Evolutionary conservation across 2,113 vertebrate species (phyloP).

Genomic region (Diadophis punctatus): DNA sequence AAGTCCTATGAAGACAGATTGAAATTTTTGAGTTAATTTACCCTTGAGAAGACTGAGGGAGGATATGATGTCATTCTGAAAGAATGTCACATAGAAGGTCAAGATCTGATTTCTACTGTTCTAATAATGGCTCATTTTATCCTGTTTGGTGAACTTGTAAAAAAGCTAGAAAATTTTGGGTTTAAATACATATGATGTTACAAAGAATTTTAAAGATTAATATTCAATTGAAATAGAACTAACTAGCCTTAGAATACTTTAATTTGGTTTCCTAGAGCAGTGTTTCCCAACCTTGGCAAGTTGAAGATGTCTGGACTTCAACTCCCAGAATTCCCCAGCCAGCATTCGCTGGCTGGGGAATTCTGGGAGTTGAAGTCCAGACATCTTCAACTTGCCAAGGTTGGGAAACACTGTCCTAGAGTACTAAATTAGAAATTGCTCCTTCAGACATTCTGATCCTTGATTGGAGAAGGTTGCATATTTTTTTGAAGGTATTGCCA

Average conservation of each 20-base stretch:
- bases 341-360: too few relatives aligned
- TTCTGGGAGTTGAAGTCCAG: too few relatives aligned
- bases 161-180: neutral
- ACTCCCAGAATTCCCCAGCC: too few relatives aligned
- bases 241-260: neutral
- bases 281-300: too few relatives aligned
- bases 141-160: neutral
- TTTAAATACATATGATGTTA: neutral
- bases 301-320: too few relatives aligned
- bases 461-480: neutral
- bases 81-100: neutral
- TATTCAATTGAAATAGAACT: neutral
- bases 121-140: neutral
- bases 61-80: neutral
- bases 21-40: neutral
- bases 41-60: neutral
- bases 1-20: neutral
- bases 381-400: too few relatives aligned
- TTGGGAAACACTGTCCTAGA: too few relatives aligned
- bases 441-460: neutral
- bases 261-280: neutral
- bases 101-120: neutral
- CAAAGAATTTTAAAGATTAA: neutral
- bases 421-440: neutral
- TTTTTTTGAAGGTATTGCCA: neutral